phyloP scores from a whole-genome alignment of 2,797 vertebrate species.

The Delichon dasypus region DNA sequence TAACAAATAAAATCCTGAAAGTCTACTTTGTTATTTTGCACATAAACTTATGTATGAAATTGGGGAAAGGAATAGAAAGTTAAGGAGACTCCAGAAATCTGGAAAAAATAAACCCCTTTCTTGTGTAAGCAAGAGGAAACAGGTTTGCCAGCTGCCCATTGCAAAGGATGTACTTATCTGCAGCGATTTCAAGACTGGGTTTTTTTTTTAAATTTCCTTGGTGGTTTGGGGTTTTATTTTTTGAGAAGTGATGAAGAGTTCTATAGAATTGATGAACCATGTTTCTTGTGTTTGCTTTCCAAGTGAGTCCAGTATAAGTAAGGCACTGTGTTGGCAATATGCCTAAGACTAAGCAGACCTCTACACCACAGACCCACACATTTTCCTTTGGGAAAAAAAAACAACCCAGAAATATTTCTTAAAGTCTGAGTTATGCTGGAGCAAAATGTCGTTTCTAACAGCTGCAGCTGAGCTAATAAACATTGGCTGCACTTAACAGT shows the following conservation, averaged over 20 bases:
- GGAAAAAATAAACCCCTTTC: not conserved
- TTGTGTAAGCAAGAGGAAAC: not conserved
- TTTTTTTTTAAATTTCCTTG: not conserved
- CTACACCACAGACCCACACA: not conserved
- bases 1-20: not conserved
- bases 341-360: not conserved
- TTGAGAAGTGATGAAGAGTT: not conserved
- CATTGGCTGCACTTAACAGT: not conserved
- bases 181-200: not conserved
- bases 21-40: not conserved
- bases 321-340: not conserved
- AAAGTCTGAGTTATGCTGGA: not conserved
- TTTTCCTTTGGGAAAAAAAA: not conserved
- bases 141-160: not conserved
- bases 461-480: not conserved
- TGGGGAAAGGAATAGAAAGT: not conserved
- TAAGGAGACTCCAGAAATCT: not conserved
- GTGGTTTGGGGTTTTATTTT: not conserved
- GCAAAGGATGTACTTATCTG: not conserved
- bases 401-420: not conserved
- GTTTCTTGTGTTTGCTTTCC: not conserved
- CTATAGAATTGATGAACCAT: not conserved
- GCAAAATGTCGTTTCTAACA: not conserved
- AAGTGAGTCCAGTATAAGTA: not conserved
- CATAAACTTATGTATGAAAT: not conserved